phyloP scores from a whole-genome alignment of 2,113 vertebrate species.

The Gymnogyps californianus region DNA sequence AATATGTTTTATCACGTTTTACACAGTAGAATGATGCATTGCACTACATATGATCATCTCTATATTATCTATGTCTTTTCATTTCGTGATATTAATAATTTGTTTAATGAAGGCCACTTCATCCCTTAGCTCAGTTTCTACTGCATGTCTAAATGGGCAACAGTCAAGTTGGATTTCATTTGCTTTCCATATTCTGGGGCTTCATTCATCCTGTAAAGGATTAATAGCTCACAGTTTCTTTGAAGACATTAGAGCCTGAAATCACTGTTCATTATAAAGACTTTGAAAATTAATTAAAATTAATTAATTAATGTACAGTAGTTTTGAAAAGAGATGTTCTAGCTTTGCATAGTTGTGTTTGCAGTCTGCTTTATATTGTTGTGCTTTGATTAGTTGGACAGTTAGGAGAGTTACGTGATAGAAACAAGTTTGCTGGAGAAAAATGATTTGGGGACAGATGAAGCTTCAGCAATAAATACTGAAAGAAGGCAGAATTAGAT shows the following conservation, averaged over 20 bases:
- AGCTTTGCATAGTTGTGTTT: background rate
- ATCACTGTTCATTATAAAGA: background rate
- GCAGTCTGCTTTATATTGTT: background rate
- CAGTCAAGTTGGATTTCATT: background rate
- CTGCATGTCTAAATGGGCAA: background rate
- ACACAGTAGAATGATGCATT: background rate
- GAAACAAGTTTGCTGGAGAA: background rate
- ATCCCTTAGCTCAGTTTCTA: background rate
- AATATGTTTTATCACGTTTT: background rate
- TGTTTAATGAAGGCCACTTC: background rate
- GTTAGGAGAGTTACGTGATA: background rate
- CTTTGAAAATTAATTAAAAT: background rate
- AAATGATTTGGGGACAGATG: background rate
- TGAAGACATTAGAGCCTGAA: background rate
- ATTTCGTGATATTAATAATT: background rate
- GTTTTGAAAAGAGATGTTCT: background rate
- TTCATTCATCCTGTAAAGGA: background rate
- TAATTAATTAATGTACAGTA: background rate
- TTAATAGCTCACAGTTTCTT: background rate
- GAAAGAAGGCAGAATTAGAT: background rate
- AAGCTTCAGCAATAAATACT: background rate
- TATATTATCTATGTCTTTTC: background rate
- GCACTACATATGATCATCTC: background rate
- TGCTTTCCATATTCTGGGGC: background rate
- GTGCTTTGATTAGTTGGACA: background rate